A percentile compares a stretch with the other conserved stretches of the same genome.
phyloP scores from a whole-genome alignment of 2,113 vertebrate genomes.

The Argyrosomus japonicus region DNA sequence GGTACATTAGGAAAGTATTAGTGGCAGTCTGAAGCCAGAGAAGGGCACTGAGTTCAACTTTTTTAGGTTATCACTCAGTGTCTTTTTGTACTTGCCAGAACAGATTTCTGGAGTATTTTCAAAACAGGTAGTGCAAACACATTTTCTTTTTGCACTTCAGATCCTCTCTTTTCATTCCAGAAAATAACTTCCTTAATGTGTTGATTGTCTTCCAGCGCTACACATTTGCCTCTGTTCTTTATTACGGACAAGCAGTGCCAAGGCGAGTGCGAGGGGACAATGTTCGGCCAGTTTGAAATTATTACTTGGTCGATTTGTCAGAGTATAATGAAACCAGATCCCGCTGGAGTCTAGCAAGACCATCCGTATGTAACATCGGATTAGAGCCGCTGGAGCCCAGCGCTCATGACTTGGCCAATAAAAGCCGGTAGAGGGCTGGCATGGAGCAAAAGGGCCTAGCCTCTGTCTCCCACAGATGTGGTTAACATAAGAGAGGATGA shows the following conservation, averaged over 20 bases:
- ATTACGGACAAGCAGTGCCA: slow-evolving; percentile 30
- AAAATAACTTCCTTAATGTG: slow-evolving; percentile 32
- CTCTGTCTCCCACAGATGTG: slow-evolving; percentile 47
- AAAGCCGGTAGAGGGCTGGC: slow-evolving; percentile 29
- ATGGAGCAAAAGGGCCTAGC: slow-evolving; percentile 2
- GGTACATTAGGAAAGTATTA: slow-evolving; percentile 35
- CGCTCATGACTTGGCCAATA: slow-evolving; percentile 16
- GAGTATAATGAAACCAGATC: slow-evolving; percentile 53
- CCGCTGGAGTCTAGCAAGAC: slow-evolving; percentile 32
- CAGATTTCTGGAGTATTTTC: slow-evolving; percentile 26
- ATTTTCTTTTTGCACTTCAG: slow-evolving; percentile 35
- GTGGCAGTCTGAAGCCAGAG: slow-evolving; percentile 11
- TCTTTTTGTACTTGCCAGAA: slow-evolving; percentile 24
- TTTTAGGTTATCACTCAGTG: slow-evolving; percentile 23
- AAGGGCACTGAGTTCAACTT: slow-evolving; percentile 15
- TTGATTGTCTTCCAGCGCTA: slow-evolving; percentile 6
- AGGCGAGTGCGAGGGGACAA: slow-evolving; percentile 17
- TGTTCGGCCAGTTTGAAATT: slow-evolving; percentile 40
- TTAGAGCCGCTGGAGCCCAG: slow-evolving; percentile 21
- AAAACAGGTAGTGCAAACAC: slow-evolving; percentile 3
- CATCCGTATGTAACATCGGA: slow-evolving; percentile 31
- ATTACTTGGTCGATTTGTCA: slow-evolving; percentile 63
- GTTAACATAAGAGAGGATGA: slow-evolving; percentile 27
- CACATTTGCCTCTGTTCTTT: slow-evolving; percentile 37
- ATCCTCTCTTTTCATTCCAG: slow-evolving; percentile 11